Evolutionary conservation across 1,140 invertebrate species (phyloP).

Genomic region (Chironomus striatipennis): DNA sequence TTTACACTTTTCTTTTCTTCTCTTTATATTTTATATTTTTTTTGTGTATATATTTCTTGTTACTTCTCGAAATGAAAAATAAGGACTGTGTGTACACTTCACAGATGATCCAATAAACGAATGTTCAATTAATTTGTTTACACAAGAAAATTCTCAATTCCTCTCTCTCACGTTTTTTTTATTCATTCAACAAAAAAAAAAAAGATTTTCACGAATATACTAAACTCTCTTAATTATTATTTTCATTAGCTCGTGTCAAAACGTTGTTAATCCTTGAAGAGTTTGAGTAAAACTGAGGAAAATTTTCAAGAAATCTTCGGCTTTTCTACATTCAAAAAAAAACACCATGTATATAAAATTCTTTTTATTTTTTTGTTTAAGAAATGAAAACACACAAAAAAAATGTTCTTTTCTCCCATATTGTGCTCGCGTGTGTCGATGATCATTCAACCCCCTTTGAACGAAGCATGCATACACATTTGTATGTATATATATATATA

Average conservation of each 20-base stretch:
- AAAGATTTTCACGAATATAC: too few species aligned
- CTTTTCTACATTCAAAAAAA: slow-evolving; percentile 14
- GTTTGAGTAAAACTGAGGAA: slow-evolving; percentile 18
- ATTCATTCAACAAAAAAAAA: too few species aligned
- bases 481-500: not conserved
- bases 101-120: slow-evolving; percentile 12
- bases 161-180: too few species aligned
- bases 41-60: too few species aligned
- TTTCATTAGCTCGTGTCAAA: slow-evolving; percentile 5
- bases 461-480: slow-evolving; percentile 16
- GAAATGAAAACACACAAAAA: not conserved
- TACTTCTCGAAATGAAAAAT: not conserved
- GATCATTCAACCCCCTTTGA: slow-evolving; percentile 19
- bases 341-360: too few species aligned
- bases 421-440: slow-evolving; percentile 15
- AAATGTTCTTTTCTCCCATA: slow-evolving; percentile 4
- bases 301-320: slow-evolving; percentile 19
- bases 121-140: not conserved
- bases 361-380: not conserved
- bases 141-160: not conserved
- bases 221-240: not conserved
- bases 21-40: too few species aligned
- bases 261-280: slow-evolving; percentile 18
- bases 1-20: not conserved
- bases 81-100: not conserved